These are phyloP conservation scores for Sander lucioperca DNA, from an alignment of 2,113 vertebrate genomes.

Conservation along the genomic window DNA sequence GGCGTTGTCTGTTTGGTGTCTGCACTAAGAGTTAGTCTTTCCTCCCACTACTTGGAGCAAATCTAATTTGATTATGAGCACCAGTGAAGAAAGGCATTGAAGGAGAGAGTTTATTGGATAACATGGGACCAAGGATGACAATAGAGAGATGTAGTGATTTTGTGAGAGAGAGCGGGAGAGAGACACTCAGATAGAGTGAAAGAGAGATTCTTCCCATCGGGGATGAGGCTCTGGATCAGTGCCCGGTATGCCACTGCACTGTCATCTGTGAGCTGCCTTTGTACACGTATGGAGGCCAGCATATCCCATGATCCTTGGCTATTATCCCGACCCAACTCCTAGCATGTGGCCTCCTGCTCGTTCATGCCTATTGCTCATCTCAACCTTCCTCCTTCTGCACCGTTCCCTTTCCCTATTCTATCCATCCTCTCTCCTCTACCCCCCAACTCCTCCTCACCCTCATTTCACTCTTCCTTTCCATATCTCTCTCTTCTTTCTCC, in stretches of 20 bases:
- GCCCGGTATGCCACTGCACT: constrained; percentile 65
- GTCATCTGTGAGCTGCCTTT: constrained; percentile 70
- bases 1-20: constrained; percentile 79
- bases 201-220: constrained; percentile 62
- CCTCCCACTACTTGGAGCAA: constrained; percentile 71
- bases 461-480: constrained; percentile 25
- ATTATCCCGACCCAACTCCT: constrained; percentile 50
- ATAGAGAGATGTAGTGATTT: constrained; percentile 53
- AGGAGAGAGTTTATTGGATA: constrained; percentile 58
- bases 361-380: constrained; percentile 15
- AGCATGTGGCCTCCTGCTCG: constrained; percentile 47
- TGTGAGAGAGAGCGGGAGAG: constrained; percentile 33
- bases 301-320: constrained; percentile 66
- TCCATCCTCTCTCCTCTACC: constrained; percentile 23
- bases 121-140: constrained; percentile 51
- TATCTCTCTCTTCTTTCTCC: constrained; percentile 20
- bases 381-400: constrained; percentile 2
- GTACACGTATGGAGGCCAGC: constrained; percentile 58
- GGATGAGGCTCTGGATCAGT: constrained; percentile 55
- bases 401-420: background rate
- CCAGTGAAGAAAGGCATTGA: constrained; percentile 55
- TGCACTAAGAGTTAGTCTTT: constrained; percentile 65
- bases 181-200: constrained; percentile 23
- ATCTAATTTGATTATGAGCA: constrained; percentile 80
- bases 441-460: constrained; percentile 20